Percentiles rank a stretch among this genome's conserved stretches.
phyloP scores from a whole-genome alignment of 2,113 vertebrate species.

The Cynocephalus volans region DNA sequence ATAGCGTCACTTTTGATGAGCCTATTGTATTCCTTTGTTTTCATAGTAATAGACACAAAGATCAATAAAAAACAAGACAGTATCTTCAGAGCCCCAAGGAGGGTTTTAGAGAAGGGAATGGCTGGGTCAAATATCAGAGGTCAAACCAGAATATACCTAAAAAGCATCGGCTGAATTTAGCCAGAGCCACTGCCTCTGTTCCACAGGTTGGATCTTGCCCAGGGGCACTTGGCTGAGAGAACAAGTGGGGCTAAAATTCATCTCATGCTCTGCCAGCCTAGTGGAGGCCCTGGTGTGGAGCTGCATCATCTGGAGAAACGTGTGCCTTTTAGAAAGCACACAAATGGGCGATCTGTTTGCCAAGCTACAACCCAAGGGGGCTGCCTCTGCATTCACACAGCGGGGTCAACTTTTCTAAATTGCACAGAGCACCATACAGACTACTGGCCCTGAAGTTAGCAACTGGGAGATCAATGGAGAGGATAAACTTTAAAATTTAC shows the following conservation, averaged over 20 bases:
- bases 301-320: neutral
- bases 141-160: neutral
- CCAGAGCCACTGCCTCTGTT: neutral
- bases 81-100: neutral
- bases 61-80: neutral
- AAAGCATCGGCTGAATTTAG: neutral
- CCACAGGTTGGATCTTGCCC: neutral
- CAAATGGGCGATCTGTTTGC: conserved; percentile 35
- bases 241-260: neutral
- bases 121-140: neutral
- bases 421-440: conserved; percentile 22
- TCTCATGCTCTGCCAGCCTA: rapidly evolving
- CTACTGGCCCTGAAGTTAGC: conserved; percentile 34
- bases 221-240: neutral
- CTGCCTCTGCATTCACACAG: neutral
- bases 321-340: neutral
- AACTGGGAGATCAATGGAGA: neutral
- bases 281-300: neutral
- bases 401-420: neutral
- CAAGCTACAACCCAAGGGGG: neutral
- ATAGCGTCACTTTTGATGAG: neutral
- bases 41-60: neutral
- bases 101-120: neutral
- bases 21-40: neutral
- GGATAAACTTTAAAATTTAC: conserved; percentile 41